phyloP scores from a whole-genome alignment of 2,888 invertebrate genomes.

The Balanococcus diminutus region DNA sequence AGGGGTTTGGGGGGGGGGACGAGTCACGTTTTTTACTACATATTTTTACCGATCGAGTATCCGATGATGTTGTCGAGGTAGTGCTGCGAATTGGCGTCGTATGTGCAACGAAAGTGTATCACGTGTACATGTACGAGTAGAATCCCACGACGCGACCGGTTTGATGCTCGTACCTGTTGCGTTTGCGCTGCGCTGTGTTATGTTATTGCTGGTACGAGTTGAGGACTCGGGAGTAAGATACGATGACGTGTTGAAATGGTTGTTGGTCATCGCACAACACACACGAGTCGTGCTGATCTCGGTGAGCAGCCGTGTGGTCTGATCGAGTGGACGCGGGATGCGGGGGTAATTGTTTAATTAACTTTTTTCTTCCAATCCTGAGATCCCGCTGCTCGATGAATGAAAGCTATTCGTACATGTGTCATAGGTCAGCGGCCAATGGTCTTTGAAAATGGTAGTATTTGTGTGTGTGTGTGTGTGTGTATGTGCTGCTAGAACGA shows the following conservation, averaged over 20 bases:
- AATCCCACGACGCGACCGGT: not conserved
- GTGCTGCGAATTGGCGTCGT: not conserved
- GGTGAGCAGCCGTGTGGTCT: constrained; percentile 41
- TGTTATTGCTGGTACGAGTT: not conserved
- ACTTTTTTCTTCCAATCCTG: not conserved
- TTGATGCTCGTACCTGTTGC: not conserved
- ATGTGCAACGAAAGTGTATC: not conserved
- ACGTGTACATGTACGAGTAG: not conserved
- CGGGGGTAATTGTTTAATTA: not conserved
- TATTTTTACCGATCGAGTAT: too few relatives aligned
- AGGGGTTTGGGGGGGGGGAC: not conserved
- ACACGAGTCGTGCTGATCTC: constrained; percentile 21
- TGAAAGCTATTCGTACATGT: not conserved
- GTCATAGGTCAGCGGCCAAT: not conserved
- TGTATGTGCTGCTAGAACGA: not conserved
- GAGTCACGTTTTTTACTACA: not conserved
- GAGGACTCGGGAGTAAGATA: not conserved
- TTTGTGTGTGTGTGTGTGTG: too few relatives aligned
- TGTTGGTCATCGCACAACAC: not conserved
- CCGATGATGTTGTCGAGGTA: too few relatives aligned
- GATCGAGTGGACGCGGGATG: not conserved
- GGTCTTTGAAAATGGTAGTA: not conserved
- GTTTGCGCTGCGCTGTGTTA: too few relatives aligned
- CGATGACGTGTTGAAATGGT: not conserved
- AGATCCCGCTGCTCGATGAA: not conserved